Evolutionary conservation across 2,797 vertebrate species (phyloP).

Genomic region (Phalanger gymnotis): DNA sequence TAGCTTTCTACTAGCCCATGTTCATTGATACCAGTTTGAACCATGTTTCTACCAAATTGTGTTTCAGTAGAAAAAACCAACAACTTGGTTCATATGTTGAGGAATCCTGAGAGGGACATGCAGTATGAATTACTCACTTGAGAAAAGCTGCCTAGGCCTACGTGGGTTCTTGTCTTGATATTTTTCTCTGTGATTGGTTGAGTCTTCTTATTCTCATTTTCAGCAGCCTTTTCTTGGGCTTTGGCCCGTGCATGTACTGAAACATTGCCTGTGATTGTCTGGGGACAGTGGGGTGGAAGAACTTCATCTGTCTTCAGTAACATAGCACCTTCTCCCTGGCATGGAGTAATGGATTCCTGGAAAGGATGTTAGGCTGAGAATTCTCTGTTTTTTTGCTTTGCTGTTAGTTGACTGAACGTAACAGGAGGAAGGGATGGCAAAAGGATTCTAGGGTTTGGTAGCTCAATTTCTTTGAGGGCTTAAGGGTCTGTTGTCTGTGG

Average conservation of each 20-base stretch:
- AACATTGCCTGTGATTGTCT: slow-evolving; percentile 31
- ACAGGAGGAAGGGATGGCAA: neutral
- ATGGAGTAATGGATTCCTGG: slow-evolving; percentile 34
- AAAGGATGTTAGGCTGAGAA: slow-evolving; percentile 11
- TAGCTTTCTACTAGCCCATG: neutral
- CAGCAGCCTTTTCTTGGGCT: slow-evolving; percentile 27
- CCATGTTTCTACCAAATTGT: neutral
- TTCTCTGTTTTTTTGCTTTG: slow-evolving; percentile 47
- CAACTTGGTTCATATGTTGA: neutral
- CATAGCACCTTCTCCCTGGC: slow-evolving; percentile 34
- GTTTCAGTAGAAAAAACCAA: slow-evolving; percentile 18
- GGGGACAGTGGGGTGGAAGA: slow-evolving; percentile 36
- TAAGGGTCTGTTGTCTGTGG: slow-evolving; percentile 54
- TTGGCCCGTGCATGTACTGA: slow-evolving; percentile 19
- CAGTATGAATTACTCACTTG: slow-evolving; percentile 10
- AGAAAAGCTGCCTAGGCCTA: slow-evolving; percentile 34
- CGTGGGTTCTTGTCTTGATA: slow-evolving; percentile 29
- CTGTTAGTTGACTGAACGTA: slow-evolving; percentile 24
- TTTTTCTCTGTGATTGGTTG: slow-evolving; percentile 24
- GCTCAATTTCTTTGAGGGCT: slow-evolving; percentile 43
- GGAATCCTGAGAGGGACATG: neutral
- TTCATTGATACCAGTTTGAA: slow-evolving; percentile 16
- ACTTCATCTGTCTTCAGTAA: neutral
- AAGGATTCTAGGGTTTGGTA: neutral
- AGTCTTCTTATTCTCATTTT: neutral